phyloP scores from a whole-genome alignment of 1,140 invertebrate species.

The Listronotus oregonensis region DNA sequence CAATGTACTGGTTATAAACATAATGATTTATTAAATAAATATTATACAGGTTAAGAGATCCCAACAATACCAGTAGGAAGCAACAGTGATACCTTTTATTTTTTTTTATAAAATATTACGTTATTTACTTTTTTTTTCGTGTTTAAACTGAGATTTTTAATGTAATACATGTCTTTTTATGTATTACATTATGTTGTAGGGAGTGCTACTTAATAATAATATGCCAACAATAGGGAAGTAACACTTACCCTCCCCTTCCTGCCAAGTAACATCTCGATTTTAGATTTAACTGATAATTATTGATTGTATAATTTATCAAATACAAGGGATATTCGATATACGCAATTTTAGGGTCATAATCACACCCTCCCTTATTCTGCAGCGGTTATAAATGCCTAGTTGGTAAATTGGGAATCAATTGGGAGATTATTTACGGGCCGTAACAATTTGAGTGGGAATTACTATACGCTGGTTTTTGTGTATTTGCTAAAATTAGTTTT shows the following conservation, averaged over 20 bases:
- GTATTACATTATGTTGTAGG: background rate
- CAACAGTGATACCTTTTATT: no score
- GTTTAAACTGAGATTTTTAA: no score
- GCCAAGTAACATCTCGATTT: slow-evolving; percentile 34
- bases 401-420: background rate
- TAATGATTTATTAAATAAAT: no score
- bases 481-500: no score
- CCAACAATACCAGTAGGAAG: no score
- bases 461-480: no score
- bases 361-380: slow-evolving; percentile 25
- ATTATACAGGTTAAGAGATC: no score
- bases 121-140: no score
- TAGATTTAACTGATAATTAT: slow-evolving; percentile 30
- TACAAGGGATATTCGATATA: slow-evolving; percentile 18
- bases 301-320: slow-evolving; percentile 20
- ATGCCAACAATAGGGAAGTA: background rate
- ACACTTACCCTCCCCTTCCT: slow-evolving; percentile 18
- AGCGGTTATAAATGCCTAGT: background rate
- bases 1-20: no score
- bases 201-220: slow-evolving; percentile 11
- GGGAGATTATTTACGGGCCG: background rate
- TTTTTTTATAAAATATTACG: no score
- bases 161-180: no score
- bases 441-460: background rate
- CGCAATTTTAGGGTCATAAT: slow-evolving; percentile 28